Evolutionary conservation across 2,888 invertebrate species (phyloP).

Genomic region (Caenorhabditis angaria): DNA sequence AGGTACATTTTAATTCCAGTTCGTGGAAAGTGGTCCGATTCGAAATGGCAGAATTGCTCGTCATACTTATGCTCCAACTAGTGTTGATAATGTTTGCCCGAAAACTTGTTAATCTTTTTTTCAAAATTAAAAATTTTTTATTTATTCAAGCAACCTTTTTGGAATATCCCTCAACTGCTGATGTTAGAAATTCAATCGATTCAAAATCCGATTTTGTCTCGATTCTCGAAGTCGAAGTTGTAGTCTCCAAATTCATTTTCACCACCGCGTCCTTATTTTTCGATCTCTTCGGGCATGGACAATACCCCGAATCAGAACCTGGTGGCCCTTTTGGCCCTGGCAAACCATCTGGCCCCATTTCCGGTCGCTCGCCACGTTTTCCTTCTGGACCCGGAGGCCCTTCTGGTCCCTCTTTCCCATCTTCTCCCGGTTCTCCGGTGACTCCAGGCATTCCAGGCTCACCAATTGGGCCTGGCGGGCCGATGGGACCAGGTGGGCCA

Average conservation of each 20-base stretch:
- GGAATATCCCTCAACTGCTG: neutral
- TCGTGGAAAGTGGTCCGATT: no score
- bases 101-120: no score
- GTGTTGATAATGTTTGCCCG: no score
- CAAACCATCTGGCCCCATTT: slow-evolving; percentile 40
- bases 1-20: no score
- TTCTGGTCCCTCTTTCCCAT: slow-evolving; percentile 36
- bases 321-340: slow-evolving; percentile 35
- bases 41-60: no score
- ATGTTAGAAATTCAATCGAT: neutral
- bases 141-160: no score
- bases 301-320: slow-evolving; percentile 34
- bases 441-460: slow-evolving; percentile 49
- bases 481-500: slow-evolving; percentile 37
- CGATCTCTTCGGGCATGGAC: neutral
- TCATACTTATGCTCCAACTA: no score
- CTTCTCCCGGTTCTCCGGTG: slow-evolving; percentile 39
- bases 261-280: neutral
- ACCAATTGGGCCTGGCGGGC: slow-evolving; percentile 41
- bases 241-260: neutral
- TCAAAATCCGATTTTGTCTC: neutral
- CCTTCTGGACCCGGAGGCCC: slow-evolving; percentile 37
- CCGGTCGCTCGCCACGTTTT: slow-evolving; percentile 23
- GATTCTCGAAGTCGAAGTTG: neutral
- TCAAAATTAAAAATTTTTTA: no score